Evolutionary conservation across 2,113 vertebrate genomes (phyloP).

Genomic region (Equus przewalskii): DNA sequence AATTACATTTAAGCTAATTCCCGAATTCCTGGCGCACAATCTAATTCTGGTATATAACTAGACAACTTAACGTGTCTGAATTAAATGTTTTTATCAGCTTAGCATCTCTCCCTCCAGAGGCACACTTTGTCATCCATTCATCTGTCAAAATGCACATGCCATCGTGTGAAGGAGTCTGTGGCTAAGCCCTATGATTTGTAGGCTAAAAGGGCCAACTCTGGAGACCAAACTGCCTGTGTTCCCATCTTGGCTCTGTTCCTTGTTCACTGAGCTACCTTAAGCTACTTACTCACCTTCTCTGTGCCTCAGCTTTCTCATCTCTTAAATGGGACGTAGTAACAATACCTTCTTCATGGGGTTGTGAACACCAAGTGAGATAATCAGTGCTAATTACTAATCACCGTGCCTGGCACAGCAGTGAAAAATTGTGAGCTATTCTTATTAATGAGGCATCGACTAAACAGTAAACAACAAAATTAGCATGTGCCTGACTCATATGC

Average conservation of each 20-base stretch:
- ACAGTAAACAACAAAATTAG: background rate
- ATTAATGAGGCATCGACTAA: background rate
- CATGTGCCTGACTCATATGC: background rate
- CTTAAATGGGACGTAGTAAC: background rate
- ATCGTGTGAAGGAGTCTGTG: accelerated
- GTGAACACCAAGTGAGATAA: background rate
- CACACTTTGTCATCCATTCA: no score
- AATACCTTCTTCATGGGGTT: background rate
- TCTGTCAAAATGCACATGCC: accelerated
- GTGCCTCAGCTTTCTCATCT: background rate
- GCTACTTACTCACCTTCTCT: background rate
- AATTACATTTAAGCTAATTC: background rate
- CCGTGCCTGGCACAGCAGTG: background rate
- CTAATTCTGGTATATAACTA: background rate
- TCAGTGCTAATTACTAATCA: no score
- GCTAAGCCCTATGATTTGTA: background rate
- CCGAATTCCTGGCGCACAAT: background rate
- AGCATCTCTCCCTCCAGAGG: background rate
- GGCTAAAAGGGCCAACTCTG: background rate
- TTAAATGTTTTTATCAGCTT: background rate
- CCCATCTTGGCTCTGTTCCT: background rate
- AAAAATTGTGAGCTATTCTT: accelerated
- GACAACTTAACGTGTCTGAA: background rate
- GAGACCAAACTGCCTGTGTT: background rate
- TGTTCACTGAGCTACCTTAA: background rate